Evolutionary conservation across 2,888 invertebrate species (phyloP).

Genomic region (Erebia ligea): DNA sequence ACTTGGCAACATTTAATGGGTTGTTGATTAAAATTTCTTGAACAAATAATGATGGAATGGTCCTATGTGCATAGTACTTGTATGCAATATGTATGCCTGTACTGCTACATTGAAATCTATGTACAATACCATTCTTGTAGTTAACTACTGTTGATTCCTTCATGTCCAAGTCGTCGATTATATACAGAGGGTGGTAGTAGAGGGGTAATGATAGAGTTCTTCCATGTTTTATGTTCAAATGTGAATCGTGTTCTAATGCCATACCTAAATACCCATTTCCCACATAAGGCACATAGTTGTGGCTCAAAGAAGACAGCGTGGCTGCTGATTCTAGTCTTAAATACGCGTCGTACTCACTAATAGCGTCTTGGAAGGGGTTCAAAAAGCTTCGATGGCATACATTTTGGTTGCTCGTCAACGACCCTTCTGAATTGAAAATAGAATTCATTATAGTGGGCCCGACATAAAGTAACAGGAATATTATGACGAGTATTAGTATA

Average conservation of each 20-base stretch:
- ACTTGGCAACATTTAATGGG: constrained; percentile 84
- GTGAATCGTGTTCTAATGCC: constrained; percentile 84
- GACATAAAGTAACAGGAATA: constrained; percentile 85
- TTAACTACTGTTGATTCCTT: constrained; percentile 88
- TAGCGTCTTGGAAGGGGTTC: constrained; percentile 83
- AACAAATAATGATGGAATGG: constrained; percentile 89
- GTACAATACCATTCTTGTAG: constrained; percentile 86
- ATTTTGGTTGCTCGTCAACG: constrained; percentile 76
- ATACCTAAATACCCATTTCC: constrained; percentile 90
- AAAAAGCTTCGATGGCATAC: constrained; percentile 87
- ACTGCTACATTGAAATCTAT: constrained; percentile 87
- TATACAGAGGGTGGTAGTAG: constrained; percentile 86
- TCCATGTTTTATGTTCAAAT: constrained; percentile 86
- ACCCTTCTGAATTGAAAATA: constrained; percentile 79
- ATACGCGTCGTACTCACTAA: constrained; percentile 87
- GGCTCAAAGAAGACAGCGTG: constrained; percentile 74
- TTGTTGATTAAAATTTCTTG: constrained; percentile 92
- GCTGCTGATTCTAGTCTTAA: constrained; percentile 83
- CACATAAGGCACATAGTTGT: constrained; percentile 87
- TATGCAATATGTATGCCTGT: constrained; percentile 85
- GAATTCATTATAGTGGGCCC: constrained; percentile 86
- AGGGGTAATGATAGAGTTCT: constrained; percentile 86
- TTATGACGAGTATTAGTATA: constrained; percentile 76
- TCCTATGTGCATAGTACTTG: constrained; percentile 91
- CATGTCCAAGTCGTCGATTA: constrained; percentile 79